Evolutionary conservation across 2,797 vertebrate genomes (phyloP), one percentile per base, ranked within the genome.

Genomic region (Microtus obscurus): DNA sequence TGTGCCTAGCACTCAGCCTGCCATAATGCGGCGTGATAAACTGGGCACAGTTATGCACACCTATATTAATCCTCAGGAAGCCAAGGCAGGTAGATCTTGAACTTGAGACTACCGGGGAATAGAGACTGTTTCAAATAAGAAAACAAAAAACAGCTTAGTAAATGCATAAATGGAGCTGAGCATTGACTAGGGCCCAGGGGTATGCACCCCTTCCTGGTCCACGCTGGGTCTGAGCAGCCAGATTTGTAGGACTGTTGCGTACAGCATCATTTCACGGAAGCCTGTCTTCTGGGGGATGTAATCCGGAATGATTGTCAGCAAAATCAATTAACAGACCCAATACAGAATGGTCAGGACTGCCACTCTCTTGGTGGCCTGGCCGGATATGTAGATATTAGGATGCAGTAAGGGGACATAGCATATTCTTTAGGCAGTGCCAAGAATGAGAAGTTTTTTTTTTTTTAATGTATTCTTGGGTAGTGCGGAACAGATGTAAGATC

Each of bases 181-280:
- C 73, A 37, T 95, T 94, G 67, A 45, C 23, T 71, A 48, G 12
- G 45, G 12, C 23, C 51, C 56, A 76, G 3, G 76, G 65, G n/a
- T 59, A 37, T 69, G 37, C 4, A 83, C 16, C 4, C 63, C 74
- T 88, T 74, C 48, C 37, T 93, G 61, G 16, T 11, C 4, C 65
- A 17, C 90, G 80, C 45, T 76, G 79, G 77, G 65, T 80, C 51
- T 73, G 37, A 51, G 3, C 6, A 29, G 76, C 56, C 29, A 16
- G 82, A 83, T 87, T 78, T 63, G 69, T 12, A 76, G 27, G 90
- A 19, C 83, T n/a, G 0, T 83, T 88, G 73, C 74, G 71, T 65
- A 45, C 5, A 63, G 14, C 73, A 56, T 89, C 17, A 29, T 87
- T 97, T 71, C 69, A 29, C 51, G 73, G 65, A 94, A 90, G 83